These are phyloP conservation scores for Apostichopus leukothele DNA, from an alignment of 53 echinoderm and acorn worm species.

Conservation along the genomic window DNA sequence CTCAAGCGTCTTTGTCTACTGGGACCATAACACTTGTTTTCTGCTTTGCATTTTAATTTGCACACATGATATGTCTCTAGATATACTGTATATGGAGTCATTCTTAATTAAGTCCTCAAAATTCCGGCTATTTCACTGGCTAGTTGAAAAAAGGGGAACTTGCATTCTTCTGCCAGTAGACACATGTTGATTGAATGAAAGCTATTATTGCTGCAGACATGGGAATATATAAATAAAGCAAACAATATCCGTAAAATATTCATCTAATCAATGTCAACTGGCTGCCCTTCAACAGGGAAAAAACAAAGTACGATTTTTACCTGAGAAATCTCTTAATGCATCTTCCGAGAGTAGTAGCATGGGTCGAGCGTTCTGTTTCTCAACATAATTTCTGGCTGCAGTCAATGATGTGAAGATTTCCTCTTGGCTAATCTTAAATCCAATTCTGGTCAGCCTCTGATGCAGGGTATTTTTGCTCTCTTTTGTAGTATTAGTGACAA, in stretches of 20 bases:
- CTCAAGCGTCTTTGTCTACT: too few species aligned
- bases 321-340: constrained; percentile 85
- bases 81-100: too few species aligned
- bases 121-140: too few species aligned
- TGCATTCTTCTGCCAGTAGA: too few species aligned
- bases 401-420: constrained; percentile 97
- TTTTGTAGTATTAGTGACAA: constrained; percentile 98
- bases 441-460: constrained; percentile 65
- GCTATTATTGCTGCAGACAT: not conserved
- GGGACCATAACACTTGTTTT: too few species aligned
- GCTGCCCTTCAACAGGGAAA: not conserved
- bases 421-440: constrained; percentile 65
- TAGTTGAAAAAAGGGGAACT: too few species aligned
- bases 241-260: not conserved
- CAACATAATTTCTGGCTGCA: constrained; percentile 74
- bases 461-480: constrained; percentile 78
- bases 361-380: constrained; percentile 63
- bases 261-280: not conserved
- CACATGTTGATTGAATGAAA: not conserved
- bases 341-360: constrained; percentile 79
- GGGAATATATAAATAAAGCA: too few species aligned
- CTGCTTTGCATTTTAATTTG: too few species aligned
- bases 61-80: too few species aligned
- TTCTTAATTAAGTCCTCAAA: too few species aligned
- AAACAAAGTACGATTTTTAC: constrained; percentile 22